Conservation (phyloP, 2,113 vertebrate species). For the Bos indicus region DNA sequence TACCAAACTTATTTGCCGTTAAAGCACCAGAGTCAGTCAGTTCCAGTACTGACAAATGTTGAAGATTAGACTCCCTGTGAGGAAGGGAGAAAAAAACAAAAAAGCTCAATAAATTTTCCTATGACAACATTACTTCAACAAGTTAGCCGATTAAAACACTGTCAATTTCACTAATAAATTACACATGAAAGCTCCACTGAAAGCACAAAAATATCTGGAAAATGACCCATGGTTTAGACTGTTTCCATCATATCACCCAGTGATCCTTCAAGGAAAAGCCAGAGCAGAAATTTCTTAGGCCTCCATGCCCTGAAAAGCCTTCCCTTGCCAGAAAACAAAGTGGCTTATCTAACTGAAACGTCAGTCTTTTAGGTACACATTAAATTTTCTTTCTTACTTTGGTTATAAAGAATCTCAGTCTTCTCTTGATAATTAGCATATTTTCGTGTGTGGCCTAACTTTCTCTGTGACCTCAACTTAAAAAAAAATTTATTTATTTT, state of each 20-base stretch:
- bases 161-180: neutral
- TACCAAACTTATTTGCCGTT: conserved; percentile 84
- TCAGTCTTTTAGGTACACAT: neutral
- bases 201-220: neutral
- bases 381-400: neutral
- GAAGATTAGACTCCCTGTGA: conserved; percentile 92
- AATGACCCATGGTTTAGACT: neutral
- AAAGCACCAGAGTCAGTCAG: conserved; percentile 86
- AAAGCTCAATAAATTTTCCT: neutral
- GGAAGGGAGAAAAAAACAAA: conserved; percentile 39
- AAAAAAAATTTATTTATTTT: neutral
- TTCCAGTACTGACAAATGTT: conserved; percentile 93
- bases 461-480: neutral
- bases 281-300: neutral
- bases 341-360: neutral
- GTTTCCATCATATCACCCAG: neutral
- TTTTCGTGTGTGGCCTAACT: neutral
- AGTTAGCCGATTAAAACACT: neutral
- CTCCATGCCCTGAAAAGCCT: neutral
- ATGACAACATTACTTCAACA: neutral
- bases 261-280: neutral
- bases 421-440: neutral
- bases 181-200: neutral
- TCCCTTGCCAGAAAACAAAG: neutral
- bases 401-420: neutral